phyloP scores from a whole-genome alignment of 2,113 vertebrate species.

The Galemys pyrenaicus region DNA sequence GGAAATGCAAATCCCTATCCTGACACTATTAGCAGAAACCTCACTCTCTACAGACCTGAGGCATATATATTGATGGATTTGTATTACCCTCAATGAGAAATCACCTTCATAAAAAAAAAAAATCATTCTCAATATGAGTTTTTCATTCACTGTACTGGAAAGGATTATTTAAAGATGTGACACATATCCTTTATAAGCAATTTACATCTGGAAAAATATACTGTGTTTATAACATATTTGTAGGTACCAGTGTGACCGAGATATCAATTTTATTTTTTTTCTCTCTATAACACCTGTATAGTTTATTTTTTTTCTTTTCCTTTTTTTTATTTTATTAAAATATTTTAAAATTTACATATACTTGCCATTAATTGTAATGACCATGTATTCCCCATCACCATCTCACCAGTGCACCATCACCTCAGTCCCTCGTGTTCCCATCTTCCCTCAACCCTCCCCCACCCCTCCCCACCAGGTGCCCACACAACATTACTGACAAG shows the following conservation, averaged over 20 bases:
- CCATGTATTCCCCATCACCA: too few relatives aligned
- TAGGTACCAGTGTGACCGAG: not conserved
- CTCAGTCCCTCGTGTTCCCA: too few relatives aligned
- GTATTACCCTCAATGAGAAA: not conserved
- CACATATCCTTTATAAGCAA: not conserved
- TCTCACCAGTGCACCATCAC: too few relatives aligned
- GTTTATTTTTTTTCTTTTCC: too few relatives aligned
- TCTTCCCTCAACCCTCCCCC: too few relatives aligned
- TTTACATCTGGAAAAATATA: not conserved
- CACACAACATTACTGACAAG: too few relatives aligned
- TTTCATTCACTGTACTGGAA: not conserved
- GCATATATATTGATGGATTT: not conserved
- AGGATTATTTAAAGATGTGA: not conserved
- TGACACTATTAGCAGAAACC: not conserved
- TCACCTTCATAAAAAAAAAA: not conserved
- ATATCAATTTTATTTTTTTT: too few relatives aligned
- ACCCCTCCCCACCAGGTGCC: too few relatives aligned
- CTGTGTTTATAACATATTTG: not conserved
- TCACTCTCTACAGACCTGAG: not conserved
- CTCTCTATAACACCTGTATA: too few relatives aligned
- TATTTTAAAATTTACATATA: too few relatives aligned
- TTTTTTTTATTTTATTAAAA: too few relatives aligned
- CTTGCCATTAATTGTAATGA: too few relatives aligned
- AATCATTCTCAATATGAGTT: not conserved
- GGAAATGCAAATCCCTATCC: not conserved